Evolutionary conservation across 2,888 invertebrate species (phyloP).

Genomic region (Lepeophtheirus nordmannii): DNA sequence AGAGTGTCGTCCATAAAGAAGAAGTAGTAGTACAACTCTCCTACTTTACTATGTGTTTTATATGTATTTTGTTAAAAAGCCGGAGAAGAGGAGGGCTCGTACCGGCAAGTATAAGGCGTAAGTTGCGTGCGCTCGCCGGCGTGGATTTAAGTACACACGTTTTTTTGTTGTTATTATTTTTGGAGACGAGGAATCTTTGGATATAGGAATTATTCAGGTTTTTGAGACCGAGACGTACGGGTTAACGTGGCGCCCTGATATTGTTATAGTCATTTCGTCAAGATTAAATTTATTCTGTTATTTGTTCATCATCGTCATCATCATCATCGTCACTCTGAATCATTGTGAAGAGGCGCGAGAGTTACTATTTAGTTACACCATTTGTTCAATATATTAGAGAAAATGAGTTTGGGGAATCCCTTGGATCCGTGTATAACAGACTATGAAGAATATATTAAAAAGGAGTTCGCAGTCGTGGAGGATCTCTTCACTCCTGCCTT

Average conservation of each 20-base stretch:
- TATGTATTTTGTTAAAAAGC: not conserved
- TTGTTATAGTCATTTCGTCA: not conserved
- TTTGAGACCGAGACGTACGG: conserved; percentile 4
- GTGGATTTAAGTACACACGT: conserved; percentile 3
- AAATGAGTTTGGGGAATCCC: conserved; percentile 1
- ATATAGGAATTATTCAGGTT: conserved; percentile 1
- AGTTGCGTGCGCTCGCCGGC: conserved; percentile 1
- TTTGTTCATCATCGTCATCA: too few species aligned
- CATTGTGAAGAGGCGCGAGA: too few species aligned
- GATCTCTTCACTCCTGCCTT: not conserved
- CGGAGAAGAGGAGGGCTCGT: not conserved
- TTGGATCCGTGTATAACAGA: not conserved
- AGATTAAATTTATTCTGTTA: too few species aligned
- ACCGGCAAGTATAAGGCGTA: not conserved
- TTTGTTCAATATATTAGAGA: not conserved
- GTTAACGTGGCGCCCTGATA: not conserved
- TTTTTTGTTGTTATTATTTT: not conserved
- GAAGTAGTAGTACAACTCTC: not conserved
- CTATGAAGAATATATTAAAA: not conserved
- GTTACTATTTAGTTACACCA: too few species aligned
- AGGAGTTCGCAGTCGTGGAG: not conserved
- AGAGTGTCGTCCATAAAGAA: too few species aligned
- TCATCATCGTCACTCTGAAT: too few species aligned
- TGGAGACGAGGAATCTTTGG: not conserved
- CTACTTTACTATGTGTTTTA: not conserved